phyloP scores from a whole-genome alignment of 2,888 invertebrate species.

The Linnaemya tessellans region DNA sequence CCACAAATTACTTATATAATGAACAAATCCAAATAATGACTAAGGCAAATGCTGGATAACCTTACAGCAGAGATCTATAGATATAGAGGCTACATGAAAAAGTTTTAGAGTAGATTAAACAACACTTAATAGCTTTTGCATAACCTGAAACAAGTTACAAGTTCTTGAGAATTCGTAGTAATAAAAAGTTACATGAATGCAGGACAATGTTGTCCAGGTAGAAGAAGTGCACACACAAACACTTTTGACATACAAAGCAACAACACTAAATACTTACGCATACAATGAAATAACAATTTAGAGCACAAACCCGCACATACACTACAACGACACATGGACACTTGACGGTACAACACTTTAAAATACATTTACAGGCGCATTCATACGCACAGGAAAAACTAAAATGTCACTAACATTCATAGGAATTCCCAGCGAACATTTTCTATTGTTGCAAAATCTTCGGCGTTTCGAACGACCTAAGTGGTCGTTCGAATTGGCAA shows the following conservation, averaged over 20 bases:
- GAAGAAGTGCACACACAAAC: not conserved
- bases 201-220: slow-evolving; percentile 5
- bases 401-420: slow-evolving; percentile 47
- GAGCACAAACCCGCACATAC: not conserved
- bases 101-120: slow-evolving; percentile 18
- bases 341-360: slow-evolving; percentile 29
- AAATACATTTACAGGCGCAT: slow-evolving; percentile 38
- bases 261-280: slow-evolving; percentile 5
- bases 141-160: slow-evolving; percentile 39
- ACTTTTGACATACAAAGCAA: not conserved
- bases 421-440: too few relatives aligned
- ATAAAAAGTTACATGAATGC: slow-evolving; percentile 11
- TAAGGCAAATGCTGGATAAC: not conserved
- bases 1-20: slow-evolving; percentile 17
- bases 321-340: not conserved
- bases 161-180: not conserved
- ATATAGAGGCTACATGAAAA: not conserved
- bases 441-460: too few relatives aligned
- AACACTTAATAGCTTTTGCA: slow-evolving; percentile 36
- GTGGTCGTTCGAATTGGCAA: too few relatives aligned
- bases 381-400: slow-evolving; percentile 40
- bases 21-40: slow-evolving; percentile 25
- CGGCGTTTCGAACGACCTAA: too few relatives aligned
- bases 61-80: not conserved
- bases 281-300: slow-evolving; percentile 34